These are phyloP conservation scores for Cydia strobilella DNA, from an alignment of 1,140 invertebrate genomes.

Conservation along the genomic window DNA sequence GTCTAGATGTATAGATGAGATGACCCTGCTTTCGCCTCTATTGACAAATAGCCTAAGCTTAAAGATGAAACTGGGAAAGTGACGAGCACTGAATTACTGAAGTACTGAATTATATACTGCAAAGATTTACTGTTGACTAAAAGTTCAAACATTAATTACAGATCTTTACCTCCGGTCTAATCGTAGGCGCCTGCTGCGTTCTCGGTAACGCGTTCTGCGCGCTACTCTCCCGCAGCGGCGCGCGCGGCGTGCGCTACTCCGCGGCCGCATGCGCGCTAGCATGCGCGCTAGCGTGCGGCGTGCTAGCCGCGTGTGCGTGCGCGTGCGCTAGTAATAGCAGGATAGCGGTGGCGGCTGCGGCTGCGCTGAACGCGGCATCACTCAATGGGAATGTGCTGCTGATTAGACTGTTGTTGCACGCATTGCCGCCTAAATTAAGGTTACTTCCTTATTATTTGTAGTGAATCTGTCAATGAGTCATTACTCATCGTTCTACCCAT, in stretches of 20 bases:
- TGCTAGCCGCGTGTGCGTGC: constrained; percentile 57
- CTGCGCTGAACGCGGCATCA: constrained; percentile 64
- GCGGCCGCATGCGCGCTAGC: constrained; percentile 54
- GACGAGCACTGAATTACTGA: too few species aligned
- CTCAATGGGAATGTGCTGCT: constrained; percentile 69
- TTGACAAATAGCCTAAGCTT: too few species aligned
- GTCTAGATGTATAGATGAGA: too few species aligned
- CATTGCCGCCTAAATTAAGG: constrained; percentile 69
- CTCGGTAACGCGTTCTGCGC: constrained; percentile 65
- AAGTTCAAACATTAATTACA: constrained; percentile 33
- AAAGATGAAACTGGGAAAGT: too few species aligned
- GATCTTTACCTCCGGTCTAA: constrained; percentile 67
- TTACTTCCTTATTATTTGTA: constrained; percentile 33
- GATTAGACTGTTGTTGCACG: constrained; percentile 62
- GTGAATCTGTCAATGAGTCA: too few species aligned
- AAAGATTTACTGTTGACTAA: too few species aligned
- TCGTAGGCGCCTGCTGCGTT: constrained; percentile 67
- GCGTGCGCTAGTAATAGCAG: constrained; percentile 47
- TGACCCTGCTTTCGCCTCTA: too few species aligned
- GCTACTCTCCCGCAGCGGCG: constrained; percentile 52
- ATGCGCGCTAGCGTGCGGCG: constrained; percentile 38
- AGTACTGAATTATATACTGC: too few species aligned
- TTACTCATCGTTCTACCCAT: too few species aligned
- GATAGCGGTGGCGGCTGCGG: constrained; percentile 61
- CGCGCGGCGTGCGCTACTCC: constrained; percentile 43